Base-by-base conservation (phyloP, 2,113 vertebrate genomes). In the Pituophis catenifer region DNA sequence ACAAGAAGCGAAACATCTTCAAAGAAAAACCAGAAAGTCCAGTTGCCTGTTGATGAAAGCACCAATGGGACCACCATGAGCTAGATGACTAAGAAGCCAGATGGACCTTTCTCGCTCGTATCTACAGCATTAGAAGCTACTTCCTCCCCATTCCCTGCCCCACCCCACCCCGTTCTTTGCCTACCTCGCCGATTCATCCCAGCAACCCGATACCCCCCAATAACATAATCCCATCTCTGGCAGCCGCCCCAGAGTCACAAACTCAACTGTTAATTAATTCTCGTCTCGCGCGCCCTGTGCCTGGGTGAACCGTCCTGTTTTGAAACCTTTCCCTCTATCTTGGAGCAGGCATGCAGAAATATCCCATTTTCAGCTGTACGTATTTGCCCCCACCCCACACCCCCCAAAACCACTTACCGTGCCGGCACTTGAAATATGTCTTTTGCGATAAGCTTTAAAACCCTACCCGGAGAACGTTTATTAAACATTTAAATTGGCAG, bases 401-500 rank as follows among this genome's bases (percentile, higher is more conserved):
- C 3, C 3, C 54, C 8, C 0, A 0, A 48, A 96, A 97, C 96
- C 97, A 96, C 94, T 97, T 94, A 96, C 95, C 96, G 93, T 97
- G 92, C 92, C 94, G 90, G 95, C 94, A 94, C 96, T 96, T 94
- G 96, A 97, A 97, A 97, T 97, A 97, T 97, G 97, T 97, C 96
- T 96, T 95, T 92, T 88, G 95, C 97, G 97, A 97, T 97, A 97
- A 97, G 97, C 95, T 96, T 96, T 96, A 97, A 97, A 81, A 97
- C 96, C 97, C 96, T 96, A 93, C 96, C 96, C 96, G 95, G 96
- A 95, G 91, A 96, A 97, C 96, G 95, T 97, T 97, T 97, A 97
- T 97, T 97, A 96, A 97, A 97, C 97, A 96, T 97, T 97, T 97
- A 97, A 96, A 97, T 97, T 95, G 97, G 93, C 95, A 96, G 92